Evolutionary conservation across 2,888 invertebrate species (phyloP).

Genomic region (Pantelozetes paolii): DNA sequence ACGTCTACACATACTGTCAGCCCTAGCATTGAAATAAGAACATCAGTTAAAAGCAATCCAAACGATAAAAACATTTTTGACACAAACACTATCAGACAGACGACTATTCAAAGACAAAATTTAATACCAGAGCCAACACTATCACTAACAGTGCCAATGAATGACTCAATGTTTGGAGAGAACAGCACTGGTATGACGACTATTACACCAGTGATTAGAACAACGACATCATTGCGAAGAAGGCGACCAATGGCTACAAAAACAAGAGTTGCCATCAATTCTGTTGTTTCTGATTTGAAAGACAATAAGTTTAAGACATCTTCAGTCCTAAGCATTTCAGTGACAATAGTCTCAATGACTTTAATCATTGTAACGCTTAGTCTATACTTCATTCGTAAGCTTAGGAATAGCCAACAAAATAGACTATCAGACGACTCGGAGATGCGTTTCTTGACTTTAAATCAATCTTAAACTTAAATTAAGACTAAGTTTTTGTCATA

Average conservation of each 20-base stretch:
- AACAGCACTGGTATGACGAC: neutral
- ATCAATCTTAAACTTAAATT: neutral
- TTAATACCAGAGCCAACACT: neutral
- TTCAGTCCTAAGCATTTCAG: neutral
- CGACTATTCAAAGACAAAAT: neutral
- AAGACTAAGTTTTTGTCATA: too few species aligned
- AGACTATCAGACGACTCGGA: slow-evolving; percentile 23
- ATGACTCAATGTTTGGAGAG: neutral
- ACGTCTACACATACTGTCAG: too few species aligned
- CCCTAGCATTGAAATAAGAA: neutral
- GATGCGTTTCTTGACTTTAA: slow-evolving; percentile 4
- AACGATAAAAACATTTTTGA: slow-evolving; percentile 1
- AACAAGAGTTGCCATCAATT: neutral
- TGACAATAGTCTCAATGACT: neutral
- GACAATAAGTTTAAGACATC: neutral
- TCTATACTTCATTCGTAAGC: neutral
- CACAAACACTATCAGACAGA: neutral
- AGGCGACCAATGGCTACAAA: neutral
- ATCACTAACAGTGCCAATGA: neutral
- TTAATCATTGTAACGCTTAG: neutral
- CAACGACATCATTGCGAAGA: neutral
- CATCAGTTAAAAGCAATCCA: neutral
- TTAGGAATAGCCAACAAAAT: neutral
- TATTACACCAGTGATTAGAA: slow-evolving; percentile 15
- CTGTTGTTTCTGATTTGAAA: neutral